These are phyloP conservation scores for Peromyscus polionotus DNA, from an alignment of 2,113 vertebrate genomes.

Conservation along the genomic window DNA sequence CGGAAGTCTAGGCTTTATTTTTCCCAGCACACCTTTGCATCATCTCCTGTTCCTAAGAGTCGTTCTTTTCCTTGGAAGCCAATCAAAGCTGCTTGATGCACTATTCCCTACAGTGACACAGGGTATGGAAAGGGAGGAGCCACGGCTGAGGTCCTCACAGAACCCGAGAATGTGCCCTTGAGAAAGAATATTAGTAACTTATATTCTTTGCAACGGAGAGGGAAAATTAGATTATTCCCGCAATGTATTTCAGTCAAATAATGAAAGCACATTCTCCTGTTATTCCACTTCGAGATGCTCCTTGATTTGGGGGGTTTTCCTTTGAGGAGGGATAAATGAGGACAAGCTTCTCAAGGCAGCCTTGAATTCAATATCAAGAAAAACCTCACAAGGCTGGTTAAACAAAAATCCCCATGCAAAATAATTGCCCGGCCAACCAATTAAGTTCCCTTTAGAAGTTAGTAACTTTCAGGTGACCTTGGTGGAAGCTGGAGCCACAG, in stretches of 20 bases:
- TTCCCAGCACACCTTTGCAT: neutral
- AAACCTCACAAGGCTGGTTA: conserved; percentile 43
- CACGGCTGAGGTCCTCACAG: neutral
- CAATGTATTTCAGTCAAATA: conserved; percentile 67
- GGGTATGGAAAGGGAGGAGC: neutral
- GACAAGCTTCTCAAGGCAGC: conserved; percentile 41
- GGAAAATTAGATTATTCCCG: conserved; percentile 48
- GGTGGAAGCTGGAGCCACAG: neutral
- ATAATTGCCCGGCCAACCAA: conserved; percentile 63
- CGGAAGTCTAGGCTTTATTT: neutral
- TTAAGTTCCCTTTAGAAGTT: conserved; percentile 68
- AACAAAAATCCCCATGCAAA: conserved; percentile 27
- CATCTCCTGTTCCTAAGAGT: neutral
- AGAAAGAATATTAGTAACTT: conserved; percentile 20
- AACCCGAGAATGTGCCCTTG: conserved; percentile 26
- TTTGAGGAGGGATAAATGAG: conserved; percentile 48
- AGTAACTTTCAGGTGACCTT: conserved; percentile 60
- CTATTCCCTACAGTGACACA: neutral
- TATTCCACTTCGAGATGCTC: conserved; percentile 56
- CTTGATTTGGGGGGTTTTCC: neutral
- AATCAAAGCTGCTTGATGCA: neutral
- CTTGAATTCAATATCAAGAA: conserved; percentile 48
- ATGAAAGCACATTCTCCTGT: conserved; percentile 59
- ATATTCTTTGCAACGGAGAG: conserved; percentile 30
- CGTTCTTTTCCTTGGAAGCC: neutral